Base-by-base conservation (phyloP, 2,797 vertebrate genomes). In the Sternarchorhynchus goeldii region DNA sequence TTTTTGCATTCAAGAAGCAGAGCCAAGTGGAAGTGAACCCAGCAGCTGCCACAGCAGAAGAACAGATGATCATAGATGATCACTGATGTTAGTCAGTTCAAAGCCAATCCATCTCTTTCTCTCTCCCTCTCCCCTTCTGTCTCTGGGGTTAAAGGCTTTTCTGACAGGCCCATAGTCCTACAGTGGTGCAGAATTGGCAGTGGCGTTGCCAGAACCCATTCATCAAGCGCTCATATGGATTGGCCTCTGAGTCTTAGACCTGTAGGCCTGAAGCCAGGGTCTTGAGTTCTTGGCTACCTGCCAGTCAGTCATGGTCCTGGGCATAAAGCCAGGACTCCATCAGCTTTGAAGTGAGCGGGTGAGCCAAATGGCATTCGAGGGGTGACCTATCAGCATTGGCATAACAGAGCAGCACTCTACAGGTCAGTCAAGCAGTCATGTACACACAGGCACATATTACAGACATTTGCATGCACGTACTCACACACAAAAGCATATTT, bases 221-320 rank as follows among this genome's bases (percentile, higher is more conserved):
- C 94, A 93, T 95, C 95, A 95, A 94, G 88, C 89, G 88, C 89
- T 93, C 86, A 90, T 92, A 95, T 14, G 63, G 93, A 91, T 90
- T 83, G 85, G 88, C 91, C 93, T 93, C 92, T 95, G 93, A 94
- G 93, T 93, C 93, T 82, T 86, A 79, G 79, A 93, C 91, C 93
- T 91, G 89, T 81, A 88, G 94, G 95, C 93, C 94, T 88, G 5
- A 87, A 89, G 95, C 96, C 95, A 96, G 94, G 90, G 92, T 93
- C 94, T 95, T 89, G 92, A 92, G 93, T 90, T 94, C 90, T 89
- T 92, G 96, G 95, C 95, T 91, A 77, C 84, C 91, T 89, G 95
- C 96, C 96, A 97, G 95, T 89, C 93, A 95, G 95, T 96, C 95
- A 95, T 94, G 94, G 94, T 89, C 91, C 92, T 92, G 88, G 95